A percentile compares a stretch with the other conserved stretches of the same genome.
Conservation (phyloP, 1,140 invertebrate genomes). For the Polypedilum vanderplanki region DNA sequence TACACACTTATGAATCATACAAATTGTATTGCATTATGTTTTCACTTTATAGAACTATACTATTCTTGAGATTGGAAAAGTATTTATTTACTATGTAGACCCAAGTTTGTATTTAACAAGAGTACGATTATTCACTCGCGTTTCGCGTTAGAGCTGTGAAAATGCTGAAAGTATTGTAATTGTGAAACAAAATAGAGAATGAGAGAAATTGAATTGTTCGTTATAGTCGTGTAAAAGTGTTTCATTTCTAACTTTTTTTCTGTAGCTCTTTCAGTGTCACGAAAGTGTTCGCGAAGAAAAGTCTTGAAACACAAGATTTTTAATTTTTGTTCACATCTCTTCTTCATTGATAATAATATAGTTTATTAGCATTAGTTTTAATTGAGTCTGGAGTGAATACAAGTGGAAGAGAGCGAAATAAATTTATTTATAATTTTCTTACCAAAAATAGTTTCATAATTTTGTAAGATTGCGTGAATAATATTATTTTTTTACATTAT, state of each 20-base stretch:
- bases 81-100: too few species aligned
- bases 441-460: background rate
- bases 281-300: slow-evolving; percentile 20
- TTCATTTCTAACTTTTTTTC: slow-evolving; percentile 23
- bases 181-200: slow-evolving; percentile 27
- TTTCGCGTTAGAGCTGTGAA: slow-evolving; percentile 10
- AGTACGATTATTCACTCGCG: background rate
- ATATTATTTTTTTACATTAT: background rate
- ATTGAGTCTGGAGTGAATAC: slow-evolving; percentile 1
- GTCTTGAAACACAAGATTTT: background rate
- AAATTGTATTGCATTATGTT: too few species aligned
- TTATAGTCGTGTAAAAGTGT: background rate
- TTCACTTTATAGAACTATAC: too few species aligned
- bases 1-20: too few species aligned
- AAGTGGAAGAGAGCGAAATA: background rate
- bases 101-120: too few species aligned
- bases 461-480: background rate
- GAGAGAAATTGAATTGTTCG: slow-evolving; percentile 15
- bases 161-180: slow-evolving; percentile 6
- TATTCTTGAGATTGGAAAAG: too few species aligned
- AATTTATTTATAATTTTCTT: background rate
- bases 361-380: slow-evolving; percentile 1
- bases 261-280: slow-evolving; percentile 17
- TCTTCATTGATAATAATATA: background rate
- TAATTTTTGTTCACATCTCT: background rate